These are phyloP conservation scores for Cherax quadricarinatus DNA, from an alignment of 1,140 invertebrate species.

Conservation along the genomic window DNA sequence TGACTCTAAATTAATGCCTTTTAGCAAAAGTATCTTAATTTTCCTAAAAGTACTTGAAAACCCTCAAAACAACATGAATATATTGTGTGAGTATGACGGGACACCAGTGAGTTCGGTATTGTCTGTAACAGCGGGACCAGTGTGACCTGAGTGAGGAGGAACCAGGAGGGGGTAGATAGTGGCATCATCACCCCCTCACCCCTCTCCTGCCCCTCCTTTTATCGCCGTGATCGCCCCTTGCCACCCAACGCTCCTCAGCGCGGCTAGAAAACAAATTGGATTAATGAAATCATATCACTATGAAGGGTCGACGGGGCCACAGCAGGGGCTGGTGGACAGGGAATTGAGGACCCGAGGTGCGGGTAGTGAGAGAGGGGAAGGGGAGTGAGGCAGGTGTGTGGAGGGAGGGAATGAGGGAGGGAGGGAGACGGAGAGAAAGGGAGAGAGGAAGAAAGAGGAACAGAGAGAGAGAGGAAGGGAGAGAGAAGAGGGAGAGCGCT, in stretches of 20 bases:
- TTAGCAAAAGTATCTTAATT: too few relatives aligned
- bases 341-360: neutral
- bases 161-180: too few relatives aligned
- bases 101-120: too few relatives aligned
- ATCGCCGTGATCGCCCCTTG: conserved; percentile 20
- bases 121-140: too few relatives aligned
- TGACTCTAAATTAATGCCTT: too few relatives aligned
- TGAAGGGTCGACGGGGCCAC: conserved; percentile 34
- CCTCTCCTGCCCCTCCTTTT: neutral
- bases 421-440: neutral
- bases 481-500: neutral
- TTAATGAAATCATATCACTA: conserved; percentile 67
- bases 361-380: neutral
- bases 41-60: too few relatives aligned
- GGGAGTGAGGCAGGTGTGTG: neutral
- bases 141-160: too few relatives aligned
- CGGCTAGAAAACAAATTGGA: conserved; percentile 59
- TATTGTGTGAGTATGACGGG: too few relatives aligned
- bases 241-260: conserved; percentile 14
- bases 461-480: neutral
- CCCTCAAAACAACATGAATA: too few relatives aligned
- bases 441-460: neutral
- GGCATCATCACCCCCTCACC: too few relatives aligned
- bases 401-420: neutral
- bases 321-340: conserved; percentile 2